These are phyloP conservation scores for Carduelis carduelis DNA, from an alignment of 2,797 vertebrate genomes.

Conservation along the genomic window DNA sequence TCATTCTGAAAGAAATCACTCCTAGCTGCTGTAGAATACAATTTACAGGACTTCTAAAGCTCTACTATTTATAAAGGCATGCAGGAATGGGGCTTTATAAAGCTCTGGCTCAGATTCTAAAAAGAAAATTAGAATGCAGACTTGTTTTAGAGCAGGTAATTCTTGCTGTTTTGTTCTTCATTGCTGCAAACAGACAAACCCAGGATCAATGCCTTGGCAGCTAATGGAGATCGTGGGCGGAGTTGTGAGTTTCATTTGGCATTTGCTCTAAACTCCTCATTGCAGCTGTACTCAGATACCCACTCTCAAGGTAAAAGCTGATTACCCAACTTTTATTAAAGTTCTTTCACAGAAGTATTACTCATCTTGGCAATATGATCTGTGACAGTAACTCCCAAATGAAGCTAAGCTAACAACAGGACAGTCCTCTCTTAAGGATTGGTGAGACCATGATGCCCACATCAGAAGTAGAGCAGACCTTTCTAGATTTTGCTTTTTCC, in stretches of 20 bases:
- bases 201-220: neutral
- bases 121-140: neutral
- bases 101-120: neutral
- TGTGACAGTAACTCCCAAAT: neutral
- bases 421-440: neutral
- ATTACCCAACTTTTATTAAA: neutral
- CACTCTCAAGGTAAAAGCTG: neutral
- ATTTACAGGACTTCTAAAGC: neutral
- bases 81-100: neutral
- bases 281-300: neutral
- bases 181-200: neutral
- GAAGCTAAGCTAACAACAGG: neutral
- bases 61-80: neutral
- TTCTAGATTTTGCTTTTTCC: neutral
- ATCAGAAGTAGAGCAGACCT: neutral
- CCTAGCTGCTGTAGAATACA: neutral
- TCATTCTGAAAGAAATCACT: neutral
- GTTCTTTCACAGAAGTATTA: neutral
- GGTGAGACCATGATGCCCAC: neutral
- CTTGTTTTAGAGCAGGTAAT: neutral
- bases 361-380: neutral
- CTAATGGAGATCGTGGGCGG: rapidly evolving
- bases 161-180: neutral
- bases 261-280: neutral
- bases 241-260: neutral